Percentiles rank a stretch among this genome's conserved stretches.
Conservation (phyloP, 2,888 invertebrate species). For the Hedychridium roseum region DNA sequence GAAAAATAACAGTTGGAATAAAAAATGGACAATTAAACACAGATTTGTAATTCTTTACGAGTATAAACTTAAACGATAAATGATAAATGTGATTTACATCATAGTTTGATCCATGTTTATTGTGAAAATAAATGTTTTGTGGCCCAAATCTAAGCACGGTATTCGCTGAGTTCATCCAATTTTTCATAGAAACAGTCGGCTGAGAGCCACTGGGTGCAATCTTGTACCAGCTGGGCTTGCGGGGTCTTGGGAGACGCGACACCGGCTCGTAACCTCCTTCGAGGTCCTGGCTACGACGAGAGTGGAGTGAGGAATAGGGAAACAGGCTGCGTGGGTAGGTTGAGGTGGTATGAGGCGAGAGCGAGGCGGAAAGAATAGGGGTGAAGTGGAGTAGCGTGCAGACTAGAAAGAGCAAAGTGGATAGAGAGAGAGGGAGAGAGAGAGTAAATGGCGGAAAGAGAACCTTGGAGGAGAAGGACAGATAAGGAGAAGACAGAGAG, state of each 20-base stretch:
- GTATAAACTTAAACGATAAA: no score
- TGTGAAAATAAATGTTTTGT: no score
- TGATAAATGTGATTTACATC: no score
- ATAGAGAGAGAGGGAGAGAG: constrained; percentile 12
- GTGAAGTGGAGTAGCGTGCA: constrained; percentile 28
- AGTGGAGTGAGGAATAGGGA: constrained; percentile 43
- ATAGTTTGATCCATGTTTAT: no score
- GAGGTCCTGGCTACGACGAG: constrained; percentile 38
- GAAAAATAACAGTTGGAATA: no score
- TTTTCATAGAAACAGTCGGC: no score
- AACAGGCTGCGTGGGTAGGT: constrained; percentile 32
- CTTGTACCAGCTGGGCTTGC: constrained; percentile 61
- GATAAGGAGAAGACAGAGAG: constrained; percentile 18
- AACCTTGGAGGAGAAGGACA: constrained; percentile 20
- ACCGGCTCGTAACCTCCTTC: constrained; percentile 53
- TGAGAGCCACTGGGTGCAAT: constrained; percentile 61
- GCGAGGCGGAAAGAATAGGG: constrained; percentile 18
- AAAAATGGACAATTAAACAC: no score
- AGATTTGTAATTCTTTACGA: no score
- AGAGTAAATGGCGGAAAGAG: constrained; percentile 37
- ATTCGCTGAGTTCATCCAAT: no score
- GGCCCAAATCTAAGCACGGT: no score
- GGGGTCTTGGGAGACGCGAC: constrained; percentile 55
- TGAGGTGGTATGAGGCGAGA: constrained; percentile 10
- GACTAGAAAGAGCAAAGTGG: constrained; percentile 9